Percentiles rank a stretch among this genome's conserved stretches.
Evolutionary conservation across 1,140 invertebrate species (phyloP).

Genomic region (Pteromalus puparum): DNA sequence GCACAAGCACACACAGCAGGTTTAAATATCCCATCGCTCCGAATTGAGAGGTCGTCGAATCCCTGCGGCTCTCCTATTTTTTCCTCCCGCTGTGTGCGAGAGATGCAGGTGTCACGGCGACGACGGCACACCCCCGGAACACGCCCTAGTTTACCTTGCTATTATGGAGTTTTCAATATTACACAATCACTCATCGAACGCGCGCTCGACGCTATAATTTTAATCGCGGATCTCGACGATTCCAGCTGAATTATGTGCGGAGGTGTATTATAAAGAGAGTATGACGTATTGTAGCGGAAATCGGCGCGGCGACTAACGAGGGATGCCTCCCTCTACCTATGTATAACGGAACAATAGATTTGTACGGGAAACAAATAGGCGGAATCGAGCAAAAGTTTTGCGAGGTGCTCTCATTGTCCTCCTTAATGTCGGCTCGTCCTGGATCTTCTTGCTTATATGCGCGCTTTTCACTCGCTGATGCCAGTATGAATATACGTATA

Average conservation of each 20-base stretch:
- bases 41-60: neutral
- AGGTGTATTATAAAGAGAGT: neutral
- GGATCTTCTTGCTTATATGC: neutral
- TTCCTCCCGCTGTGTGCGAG: neutral
- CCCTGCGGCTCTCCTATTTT: neutral
- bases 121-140: conserved; percentile 10
- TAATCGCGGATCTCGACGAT: neutral
- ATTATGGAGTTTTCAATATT: conserved; percentile 25
- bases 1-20: too few relatives aligned
- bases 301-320: neutral
- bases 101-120: conserved; percentile 11
- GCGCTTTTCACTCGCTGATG: neutral
- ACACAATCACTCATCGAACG: neutral
- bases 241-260: neutral
- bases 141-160: conserved; percentile 22
- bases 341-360: neutral
- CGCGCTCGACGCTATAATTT: neutral
- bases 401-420: neutral
- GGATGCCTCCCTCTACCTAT: neutral
- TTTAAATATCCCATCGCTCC: too few relatives aligned
- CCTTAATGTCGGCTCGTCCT: neutral
- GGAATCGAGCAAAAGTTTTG: neutral
- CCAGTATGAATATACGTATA: neutral
- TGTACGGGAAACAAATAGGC: neutral
- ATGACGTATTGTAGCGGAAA: neutral